These are phyloP conservation scores for Creontiades dilutus DNA, from an alignment of 2,888 invertebrate genomes.

Conservation along the genomic window DNA sequence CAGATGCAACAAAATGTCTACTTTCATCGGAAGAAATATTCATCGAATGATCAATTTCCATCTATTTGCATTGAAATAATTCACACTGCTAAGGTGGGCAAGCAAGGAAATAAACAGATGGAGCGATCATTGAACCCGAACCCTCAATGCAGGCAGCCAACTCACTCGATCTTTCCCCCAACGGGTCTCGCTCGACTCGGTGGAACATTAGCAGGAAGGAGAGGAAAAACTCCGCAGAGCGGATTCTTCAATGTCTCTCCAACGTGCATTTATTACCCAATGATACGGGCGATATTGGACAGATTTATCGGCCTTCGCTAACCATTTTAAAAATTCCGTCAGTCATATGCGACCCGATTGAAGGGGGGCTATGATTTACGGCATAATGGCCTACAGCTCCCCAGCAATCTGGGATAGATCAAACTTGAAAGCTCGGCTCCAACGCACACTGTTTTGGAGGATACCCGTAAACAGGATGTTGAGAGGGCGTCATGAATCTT, in stretches of 20 bases:
- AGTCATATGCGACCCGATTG: conserved; percentile 13
- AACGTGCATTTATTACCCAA: not conserved
- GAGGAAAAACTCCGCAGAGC: not conserved
- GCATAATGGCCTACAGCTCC: not conserved
- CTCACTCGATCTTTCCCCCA: not conserved
- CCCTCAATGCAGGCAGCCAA: not conserved
- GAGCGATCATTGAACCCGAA: not conserved
- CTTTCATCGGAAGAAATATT: too few species aligned
- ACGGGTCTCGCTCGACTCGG: not conserved
- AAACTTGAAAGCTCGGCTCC: not conserved
- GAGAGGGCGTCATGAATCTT: conserved; percentile 30
- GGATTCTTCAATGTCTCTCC: not conserved
- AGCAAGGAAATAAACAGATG: not conserved
- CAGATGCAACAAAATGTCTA: too few species aligned
- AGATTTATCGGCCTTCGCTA: conserved; percentile 32
- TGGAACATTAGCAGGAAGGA: not conserved
- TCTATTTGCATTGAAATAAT: too few species aligned
- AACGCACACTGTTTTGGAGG: conserved; percentile 24
- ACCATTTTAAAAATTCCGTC: conserved; percentile 32
- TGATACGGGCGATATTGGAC: conserved; percentile 28
- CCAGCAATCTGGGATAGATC: conserved; percentile 15
- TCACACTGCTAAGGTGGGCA: too few species aligned
- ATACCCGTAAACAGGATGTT: conserved; percentile 34
- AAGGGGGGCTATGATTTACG: not conserved
- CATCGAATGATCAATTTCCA: too few species aligned